Percentiles rank a stretch among this genome's conserved stretches.
Evolutionary conservation across 1,140 invertebrate genomes (phyloP).

Genomic region (Metopolophium dirhodum): DNA sequence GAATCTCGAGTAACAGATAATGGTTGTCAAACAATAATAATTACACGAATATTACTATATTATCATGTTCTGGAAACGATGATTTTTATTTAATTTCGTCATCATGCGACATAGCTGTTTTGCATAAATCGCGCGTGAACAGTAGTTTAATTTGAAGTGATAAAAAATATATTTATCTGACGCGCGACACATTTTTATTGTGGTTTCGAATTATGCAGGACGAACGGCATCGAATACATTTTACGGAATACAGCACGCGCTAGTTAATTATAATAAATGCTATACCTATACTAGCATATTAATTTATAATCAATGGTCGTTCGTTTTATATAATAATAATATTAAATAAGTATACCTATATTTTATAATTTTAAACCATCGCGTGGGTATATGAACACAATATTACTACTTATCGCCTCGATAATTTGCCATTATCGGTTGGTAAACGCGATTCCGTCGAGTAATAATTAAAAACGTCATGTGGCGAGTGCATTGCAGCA

Average conservation of each 20-base stretch:
- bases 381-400: background rate
- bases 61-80: background rate
- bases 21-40: too few species aligned
- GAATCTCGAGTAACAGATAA: background rate
- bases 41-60: too few species aligned
- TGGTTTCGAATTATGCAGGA: too few species aligned
- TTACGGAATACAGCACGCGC: too few species aligned
- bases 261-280: too few species aligned
- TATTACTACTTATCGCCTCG: background rate
- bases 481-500: background rate
- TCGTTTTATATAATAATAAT: too few species aligned
- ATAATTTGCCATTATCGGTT: background rate
- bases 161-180: background rate
- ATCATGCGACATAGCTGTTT: background rate
- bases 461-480: background rate
- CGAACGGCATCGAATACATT: too few species aligned
- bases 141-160: background rate
- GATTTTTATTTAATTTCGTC: background rate
- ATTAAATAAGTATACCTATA: too few species aligned
- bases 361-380: too few species aligned
- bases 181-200: background rate
- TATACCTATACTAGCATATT: too few species aligned
- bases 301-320: too few species aligned
- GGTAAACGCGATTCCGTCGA: background rate
- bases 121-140: background rate